Percentiles rank a stretch among this genome's conserved stretches.
Conservation (phyloP, 2,113 vertebrate genomes). For the Progne subis region DNA sequence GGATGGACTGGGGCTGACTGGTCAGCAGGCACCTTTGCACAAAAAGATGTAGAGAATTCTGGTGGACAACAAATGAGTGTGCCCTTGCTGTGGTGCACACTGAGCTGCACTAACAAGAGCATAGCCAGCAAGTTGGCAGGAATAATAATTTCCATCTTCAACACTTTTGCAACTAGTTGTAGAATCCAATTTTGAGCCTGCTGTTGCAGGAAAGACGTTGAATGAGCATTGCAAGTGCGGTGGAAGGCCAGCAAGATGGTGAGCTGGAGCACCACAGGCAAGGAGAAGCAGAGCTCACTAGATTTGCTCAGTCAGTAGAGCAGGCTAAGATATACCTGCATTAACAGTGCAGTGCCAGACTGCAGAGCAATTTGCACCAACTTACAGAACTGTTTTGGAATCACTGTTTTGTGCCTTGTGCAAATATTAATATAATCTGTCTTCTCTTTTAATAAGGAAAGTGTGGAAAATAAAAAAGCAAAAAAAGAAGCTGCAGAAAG, state of each 20-base stretch:
- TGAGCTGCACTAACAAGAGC: neutral
- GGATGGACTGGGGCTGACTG: neutral
- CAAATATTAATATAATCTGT: neutral
- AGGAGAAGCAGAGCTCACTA: neutral
- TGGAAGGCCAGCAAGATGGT: accelerated
- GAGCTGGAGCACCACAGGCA: neutral
- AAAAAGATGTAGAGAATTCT: neutral
- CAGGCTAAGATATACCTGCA: neutral
- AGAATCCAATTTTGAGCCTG: neutral
- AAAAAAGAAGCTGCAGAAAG: neutral
- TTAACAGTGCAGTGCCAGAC: neutral
- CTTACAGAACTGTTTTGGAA: neutral
- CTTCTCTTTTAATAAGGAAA: neutral
- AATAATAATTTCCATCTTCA: neutral
- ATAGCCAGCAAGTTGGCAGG: neutral
- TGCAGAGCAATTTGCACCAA: neutral
- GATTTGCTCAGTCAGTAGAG: neutral
- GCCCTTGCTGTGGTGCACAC: neutral
- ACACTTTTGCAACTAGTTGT: neutral
- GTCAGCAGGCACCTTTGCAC: neutral
- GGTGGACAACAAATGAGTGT: neutral
- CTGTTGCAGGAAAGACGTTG: neutral
- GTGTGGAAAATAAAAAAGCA: neutral
- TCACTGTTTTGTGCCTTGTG: neutral
- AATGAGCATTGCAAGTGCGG: neutral